A percentile compares a stretch with the other conserved stretches of the same genome.
phyloP scores from a whole-genome alignment of 2,797 vertebrate species.

The Falco biarmicus region DNA sequence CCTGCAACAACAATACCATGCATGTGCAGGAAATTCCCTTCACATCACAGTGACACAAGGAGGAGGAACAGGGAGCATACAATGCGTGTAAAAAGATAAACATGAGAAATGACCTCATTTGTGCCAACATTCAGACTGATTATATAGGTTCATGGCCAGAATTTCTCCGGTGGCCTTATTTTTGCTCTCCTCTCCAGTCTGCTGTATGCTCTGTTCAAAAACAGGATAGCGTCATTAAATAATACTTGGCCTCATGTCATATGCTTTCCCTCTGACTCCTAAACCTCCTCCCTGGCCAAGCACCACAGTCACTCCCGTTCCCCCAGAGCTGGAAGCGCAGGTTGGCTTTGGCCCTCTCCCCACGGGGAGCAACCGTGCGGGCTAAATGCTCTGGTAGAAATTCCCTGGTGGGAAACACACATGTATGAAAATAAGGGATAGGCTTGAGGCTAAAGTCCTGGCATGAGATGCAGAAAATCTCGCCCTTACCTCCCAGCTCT shows the following conservation, averaged over 20 bases:
- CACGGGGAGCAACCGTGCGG: rapidly evolving
- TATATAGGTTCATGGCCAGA: neutral
- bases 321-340: neutral
- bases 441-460: neutral
- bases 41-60: neutral
- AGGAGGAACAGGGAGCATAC: neutral
- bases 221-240: neutral
- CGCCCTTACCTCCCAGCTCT: neutral
- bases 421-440: constrained; percentile 18
- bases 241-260: neutral
- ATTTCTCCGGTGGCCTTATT: neutral
- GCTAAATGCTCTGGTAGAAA: neutral
- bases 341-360: neutral
- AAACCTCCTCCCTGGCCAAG: neutral
- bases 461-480: constrained; percentile 30
- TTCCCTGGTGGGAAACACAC: neutral
- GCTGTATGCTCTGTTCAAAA: neutral
- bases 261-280: neutral
- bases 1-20: neutral
- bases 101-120: constrained; percentile 39
- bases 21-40: neutral
- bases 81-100: neutral
- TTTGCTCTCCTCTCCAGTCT: neutral
- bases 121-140: neutral
- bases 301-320: neutral